Conservation (phyloP, 2,888 invertebrate genomes). For the Perithous albicinctus region DNA sequence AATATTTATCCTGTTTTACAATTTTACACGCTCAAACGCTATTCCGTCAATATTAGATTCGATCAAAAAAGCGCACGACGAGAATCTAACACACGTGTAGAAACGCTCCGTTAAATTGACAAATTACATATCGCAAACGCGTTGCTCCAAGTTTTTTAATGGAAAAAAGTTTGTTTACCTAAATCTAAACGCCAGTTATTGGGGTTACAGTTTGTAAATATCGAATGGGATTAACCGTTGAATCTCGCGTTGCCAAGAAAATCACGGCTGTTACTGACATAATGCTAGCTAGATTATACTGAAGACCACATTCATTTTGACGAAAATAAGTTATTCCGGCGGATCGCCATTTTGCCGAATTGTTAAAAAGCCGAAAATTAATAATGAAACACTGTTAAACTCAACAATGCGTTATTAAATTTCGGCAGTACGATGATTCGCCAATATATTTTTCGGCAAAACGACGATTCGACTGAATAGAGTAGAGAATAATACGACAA, state of each 20-base stretch:
- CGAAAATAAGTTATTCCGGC: too few species aligned
- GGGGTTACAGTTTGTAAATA: constrained; percentile 2
- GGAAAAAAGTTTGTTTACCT: not conserved
- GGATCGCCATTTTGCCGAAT: too few species aligned
- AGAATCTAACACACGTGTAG: constrained; percentile 28
- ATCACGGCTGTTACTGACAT: not conserved
- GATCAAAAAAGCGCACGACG: constrained; percentile 45
- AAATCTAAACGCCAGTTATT: constrained; percentile 29
- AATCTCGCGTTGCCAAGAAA: constrained; percentile 17
- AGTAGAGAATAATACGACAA: too few species aligned
- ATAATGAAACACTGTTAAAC: too few species aligned
- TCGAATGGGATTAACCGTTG: constrained; percentile 32
- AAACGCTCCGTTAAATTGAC: constrained; percentile 63
- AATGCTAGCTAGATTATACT: constrained; percentile 7
- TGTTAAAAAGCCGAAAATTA: too few species aligned
- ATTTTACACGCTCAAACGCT: constrained; percentile 20
- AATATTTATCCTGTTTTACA: constrained; percentile 47
- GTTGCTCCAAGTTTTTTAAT: not conserved
- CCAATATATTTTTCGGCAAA: too few species aligned
- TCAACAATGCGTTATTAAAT: too few species aligned
- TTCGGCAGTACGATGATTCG: too few species aligned
- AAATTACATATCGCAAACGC: constrained; percentile 44
- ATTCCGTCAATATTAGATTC: constrained; percentile 27
- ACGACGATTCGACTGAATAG: too few species aligned
- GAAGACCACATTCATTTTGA: too few species aligned